Base-by-base conservation (phyloP, 2,113 vertebrate genomes). In the Tetrax tetrax region DNA sequence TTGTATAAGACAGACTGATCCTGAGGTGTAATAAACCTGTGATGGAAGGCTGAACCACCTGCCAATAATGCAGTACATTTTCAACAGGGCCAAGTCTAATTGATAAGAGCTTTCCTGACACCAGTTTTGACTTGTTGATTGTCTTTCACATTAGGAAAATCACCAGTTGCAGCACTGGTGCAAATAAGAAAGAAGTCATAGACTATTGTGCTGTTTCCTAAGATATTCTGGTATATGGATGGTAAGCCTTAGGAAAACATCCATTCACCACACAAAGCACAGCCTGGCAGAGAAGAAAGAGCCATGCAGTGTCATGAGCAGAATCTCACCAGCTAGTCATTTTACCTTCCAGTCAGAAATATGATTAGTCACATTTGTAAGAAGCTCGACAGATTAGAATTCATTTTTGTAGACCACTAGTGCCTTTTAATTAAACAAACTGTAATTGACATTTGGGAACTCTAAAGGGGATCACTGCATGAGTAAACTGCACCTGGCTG, bases 11-110 rank as follows among this genome's bases (percentile, higher is more conserved):
- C 19, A 82, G 88, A 60, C 13, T 53, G 71, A 57, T 56, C 25
- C 16, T 59, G 59, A 43, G 29, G 47, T 81, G 41, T 79, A 95
- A 94, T 95, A 94, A 96, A 83, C 79, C 61, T 45, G 38, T 33
- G 47, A 51, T 66, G 83, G 90, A 95, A 89, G 14, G n/a, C 6
- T 89, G 87, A 87, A 91, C n/a, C 10, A 68, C 18, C 71, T 94
- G 79, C 83, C 79, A 86, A 10, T 95, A 96, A 90, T 68, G 38
- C 31, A 64, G 28, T 56, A 22, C 60, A 69, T 84, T 90, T 83
- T 90, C 60, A 76, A 7, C 53, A 81, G 70, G 87, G 28, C 33
- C 27, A 77, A 92, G 53, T 50, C 47, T 41, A 38, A 53, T 14
- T 70, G 74, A 65, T 27, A 25, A 63, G 45, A 47, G 4, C 14